These are phyloP conservation scores for Periparus ater DNA, from an alignment of 2,797 vertebrate genomes.

Conservation along the genomic window DNA sequence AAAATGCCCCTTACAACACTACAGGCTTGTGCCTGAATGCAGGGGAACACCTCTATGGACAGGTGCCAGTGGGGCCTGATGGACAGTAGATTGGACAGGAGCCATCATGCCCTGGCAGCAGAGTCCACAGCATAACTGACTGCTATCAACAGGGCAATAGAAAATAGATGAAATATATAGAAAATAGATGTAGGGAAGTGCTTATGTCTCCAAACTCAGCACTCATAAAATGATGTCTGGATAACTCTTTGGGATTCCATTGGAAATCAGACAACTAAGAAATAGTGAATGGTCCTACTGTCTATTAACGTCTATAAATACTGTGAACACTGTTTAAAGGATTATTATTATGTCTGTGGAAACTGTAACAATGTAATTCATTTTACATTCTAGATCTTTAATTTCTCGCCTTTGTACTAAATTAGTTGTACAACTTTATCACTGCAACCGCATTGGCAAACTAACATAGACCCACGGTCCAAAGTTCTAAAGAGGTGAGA, in stretches of 20 bases:
- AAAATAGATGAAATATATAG: not conserved
- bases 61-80: not conserved
- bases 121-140: fast-evolving
- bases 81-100: not conserved
- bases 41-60: not conserved
- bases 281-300: not conserved
- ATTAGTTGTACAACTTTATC: not conserved
- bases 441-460: not conserved
- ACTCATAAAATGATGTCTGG: not conserved
- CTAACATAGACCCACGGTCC: not conserved
- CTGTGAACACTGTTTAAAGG: not conserved
- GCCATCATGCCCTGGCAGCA: not conserved
- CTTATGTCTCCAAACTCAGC: not conserved
- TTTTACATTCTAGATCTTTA: not conserved
- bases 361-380: not conserved
- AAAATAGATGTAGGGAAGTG: not conserved
- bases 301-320: not conserved
- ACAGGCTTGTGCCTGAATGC: not conserved
- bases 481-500: not conserved
- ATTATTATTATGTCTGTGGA: not conserved
- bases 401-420: not conserved
- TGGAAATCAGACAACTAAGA: not conserved
- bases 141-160: not conserved
- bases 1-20: not conserved
- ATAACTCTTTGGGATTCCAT: not conserved